phyloP scores from a whole-genome alignment of 2,113 vertebrate species.

The Progne subis region DNA sequence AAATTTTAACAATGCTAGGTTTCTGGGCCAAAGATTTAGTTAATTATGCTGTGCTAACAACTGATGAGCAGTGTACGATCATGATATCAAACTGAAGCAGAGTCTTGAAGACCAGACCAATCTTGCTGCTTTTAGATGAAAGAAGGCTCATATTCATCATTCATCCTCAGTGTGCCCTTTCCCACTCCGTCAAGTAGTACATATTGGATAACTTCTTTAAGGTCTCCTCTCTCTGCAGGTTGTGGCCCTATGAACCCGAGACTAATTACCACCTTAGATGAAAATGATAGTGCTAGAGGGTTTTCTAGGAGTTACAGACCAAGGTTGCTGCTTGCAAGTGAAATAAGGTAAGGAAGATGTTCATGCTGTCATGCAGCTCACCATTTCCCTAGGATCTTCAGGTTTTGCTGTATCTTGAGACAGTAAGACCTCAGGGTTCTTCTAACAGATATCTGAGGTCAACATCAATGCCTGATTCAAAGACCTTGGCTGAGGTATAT shows the following conservation, averaged over 20 bases:
- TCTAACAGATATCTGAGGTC: neutral
- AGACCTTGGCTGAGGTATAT: neutral
- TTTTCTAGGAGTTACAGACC: neutral
- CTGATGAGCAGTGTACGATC: neutral
- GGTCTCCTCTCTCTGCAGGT: neutral
- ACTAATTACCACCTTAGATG: neutral
- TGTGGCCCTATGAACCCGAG: neutral
- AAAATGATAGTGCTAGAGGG: neutral
- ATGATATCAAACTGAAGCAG: neutral
- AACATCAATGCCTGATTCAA: neutral
- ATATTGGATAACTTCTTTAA: neutral
- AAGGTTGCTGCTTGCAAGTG: neutral
- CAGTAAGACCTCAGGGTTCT: neutral
- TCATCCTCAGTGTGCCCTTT: neutral
- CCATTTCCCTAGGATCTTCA: neutral
- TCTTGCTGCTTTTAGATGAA: neutral
- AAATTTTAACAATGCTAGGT: neutral
- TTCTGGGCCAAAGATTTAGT: neutral
- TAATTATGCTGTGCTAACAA: neutral
- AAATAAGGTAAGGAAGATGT: neutral
- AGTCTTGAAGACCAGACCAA: neutral
- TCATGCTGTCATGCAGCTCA: neutral
- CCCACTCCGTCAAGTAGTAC: neutral
- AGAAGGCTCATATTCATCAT: neutral
- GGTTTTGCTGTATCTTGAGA: neutral